Conservation (phyloP, 2,797 vertebrate species). For the Chaetophractus vellerosus region DNA sequence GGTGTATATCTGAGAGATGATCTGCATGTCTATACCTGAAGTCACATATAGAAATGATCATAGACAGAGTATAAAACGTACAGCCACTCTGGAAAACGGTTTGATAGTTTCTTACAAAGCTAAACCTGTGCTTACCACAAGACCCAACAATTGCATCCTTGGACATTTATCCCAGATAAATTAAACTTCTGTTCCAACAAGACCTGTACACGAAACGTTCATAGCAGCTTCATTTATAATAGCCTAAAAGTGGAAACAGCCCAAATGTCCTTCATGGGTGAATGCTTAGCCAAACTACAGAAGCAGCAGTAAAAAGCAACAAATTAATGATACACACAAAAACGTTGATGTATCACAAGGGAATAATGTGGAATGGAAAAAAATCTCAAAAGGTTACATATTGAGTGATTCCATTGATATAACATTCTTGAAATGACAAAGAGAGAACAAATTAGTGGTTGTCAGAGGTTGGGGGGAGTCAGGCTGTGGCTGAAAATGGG, state of each 20-base stretch:
- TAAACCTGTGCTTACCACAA: background rate
- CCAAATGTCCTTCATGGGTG: background rate
- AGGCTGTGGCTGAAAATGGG: background rate
- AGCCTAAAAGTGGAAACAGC: background rate
- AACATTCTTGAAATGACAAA: slow-evolving; percentile 2
- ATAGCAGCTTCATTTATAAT: background rate
- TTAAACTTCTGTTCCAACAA: background rate
- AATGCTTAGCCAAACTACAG: background rate
- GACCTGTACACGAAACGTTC: background rate
- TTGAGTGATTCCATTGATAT: background rate
- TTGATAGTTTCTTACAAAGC: background rate
- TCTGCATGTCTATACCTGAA: background rate
- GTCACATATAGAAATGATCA: background rate
- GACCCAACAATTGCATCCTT: background rate
- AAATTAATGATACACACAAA: background rate
- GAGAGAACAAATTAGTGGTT: background rate
- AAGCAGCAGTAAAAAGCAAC: background rate
- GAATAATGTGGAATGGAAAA: rapidly evolving
- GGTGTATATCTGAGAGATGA: background rate
- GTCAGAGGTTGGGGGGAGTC: background rate
- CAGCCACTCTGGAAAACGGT: background rate
- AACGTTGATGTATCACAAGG: background rate
- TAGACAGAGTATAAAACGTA: background rate
- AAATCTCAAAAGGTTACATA: background rate
- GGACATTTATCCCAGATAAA: slow-evolving; percentile 1